These are phyloP conservation scores for Teleopsis dalmanni DNA, from an alignment of 1,140 invertebrate genomes.

Conservation along the genomic window DNA sequence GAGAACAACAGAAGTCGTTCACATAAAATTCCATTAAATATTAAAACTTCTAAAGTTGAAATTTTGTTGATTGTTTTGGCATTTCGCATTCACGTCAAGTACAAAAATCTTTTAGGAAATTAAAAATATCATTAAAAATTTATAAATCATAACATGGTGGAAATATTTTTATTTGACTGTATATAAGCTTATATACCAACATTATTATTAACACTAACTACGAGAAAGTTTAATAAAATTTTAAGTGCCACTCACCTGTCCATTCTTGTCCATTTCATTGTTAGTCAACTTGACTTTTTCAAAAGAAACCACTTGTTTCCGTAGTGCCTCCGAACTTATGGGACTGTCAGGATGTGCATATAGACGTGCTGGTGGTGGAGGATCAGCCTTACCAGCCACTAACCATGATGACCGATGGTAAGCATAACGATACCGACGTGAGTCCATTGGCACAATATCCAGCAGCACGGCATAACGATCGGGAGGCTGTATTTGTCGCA, in stretches of 20 bases:
- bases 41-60: no score
- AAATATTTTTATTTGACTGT: no score
- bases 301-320: slow-evolving; percentile 96
- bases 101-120: no score
- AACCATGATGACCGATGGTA: slow-evolving; percentile 97
- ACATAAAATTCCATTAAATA: no score
- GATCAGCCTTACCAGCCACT: slow-evolving; percentile 96
- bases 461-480: slow-evolving; percentile 86
- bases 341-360: slow-evolving; percentile 97
- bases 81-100: no score
- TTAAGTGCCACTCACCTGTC: slow-evolving; percentile 83
- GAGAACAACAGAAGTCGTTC: no score
- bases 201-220: no score
- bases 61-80: no score
- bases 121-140: no score
- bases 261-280: slow-evolving; percentile 97
- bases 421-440: slow-evolving; percentile 95
- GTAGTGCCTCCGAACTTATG: slow-evolving; percentile 88
- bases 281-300: slow-evolving; percentile 99
- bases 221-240: no score
- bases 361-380: slow-evolving; percentile 83
- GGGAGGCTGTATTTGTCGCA: slow-evolving; percentile 52
- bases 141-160: no score
- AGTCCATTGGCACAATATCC: slow-evolving; percentile 95
- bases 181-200: no score